Conservation (phyloP, 2,797 vertebrate species). For the Phaenicophaeus curvirostris region DNA sequence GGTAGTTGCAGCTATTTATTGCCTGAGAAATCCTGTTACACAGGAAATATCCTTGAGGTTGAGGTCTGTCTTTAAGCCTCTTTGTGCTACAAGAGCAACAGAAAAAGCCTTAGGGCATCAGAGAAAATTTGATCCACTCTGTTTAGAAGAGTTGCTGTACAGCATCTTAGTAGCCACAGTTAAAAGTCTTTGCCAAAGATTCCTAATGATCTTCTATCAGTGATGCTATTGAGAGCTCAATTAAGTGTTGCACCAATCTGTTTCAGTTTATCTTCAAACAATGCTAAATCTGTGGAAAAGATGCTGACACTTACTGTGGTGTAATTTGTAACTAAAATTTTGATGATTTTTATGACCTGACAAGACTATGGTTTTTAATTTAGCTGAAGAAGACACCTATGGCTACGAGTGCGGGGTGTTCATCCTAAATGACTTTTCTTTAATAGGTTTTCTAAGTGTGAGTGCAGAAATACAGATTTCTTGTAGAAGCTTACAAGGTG, state of each 20-base stretch:
- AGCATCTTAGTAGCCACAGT: neutral
- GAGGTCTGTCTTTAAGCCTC: conserved; percentile 27
- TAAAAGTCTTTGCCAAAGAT: conserved; percentile 5
- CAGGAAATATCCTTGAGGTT: neutral
- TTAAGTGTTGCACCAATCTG: neutral
- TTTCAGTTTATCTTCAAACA: conserved; percentile 50
- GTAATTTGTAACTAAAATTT: conserved; percentile 21
- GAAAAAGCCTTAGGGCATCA: conserved; percentile 1
- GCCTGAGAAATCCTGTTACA: neutral
- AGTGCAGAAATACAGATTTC: conserved; percentile 16
- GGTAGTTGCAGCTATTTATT: conserved; percentile 13
- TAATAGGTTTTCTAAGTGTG: conserved; percentile 44
- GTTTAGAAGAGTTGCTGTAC: conserved; percentile 9
- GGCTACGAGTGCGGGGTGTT: neutral
- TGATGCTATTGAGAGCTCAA: conserved; percentile 20
- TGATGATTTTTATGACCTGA: conserved; percentile 39
- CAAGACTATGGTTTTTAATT: conserved; percentile 5
- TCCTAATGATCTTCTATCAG: conserved; percentile 22
- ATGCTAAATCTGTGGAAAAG: conserved; percentile 50
- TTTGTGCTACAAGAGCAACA: conserved; percentile 29
- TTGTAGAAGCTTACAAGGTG: conserved; percentile 45
- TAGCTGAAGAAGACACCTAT: conserved; percentile 24
- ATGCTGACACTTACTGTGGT: conserved; percentile 5
- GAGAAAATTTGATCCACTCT: neutral
- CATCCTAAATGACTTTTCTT: conserved; percentile 44